Evolutionary conservation across 92 coral and sea anemone species (phyloP).

Genomic region (Virgularia gustaviana): DNA sequence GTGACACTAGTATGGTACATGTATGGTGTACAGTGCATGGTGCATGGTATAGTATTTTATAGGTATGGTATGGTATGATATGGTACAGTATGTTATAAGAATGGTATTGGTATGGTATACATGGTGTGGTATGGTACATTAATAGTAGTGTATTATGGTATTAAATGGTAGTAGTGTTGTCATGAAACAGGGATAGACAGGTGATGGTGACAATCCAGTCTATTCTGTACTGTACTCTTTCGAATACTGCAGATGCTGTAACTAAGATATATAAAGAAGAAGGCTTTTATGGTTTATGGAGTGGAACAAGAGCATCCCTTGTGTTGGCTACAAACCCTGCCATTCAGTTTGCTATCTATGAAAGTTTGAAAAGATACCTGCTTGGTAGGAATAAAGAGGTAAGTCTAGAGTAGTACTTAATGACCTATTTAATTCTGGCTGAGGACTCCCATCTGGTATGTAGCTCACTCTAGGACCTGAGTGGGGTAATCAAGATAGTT

Average conservation of each 20-base stretch:
- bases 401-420: not conserved
- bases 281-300: slow-evolving; percentile 78
- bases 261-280: slow-evolving; percentile 66
- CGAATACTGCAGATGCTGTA: slow-evolving; percentile 58
- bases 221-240: not conserved
- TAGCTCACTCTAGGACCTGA: slow-evolving; percentile 50
- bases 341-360: slow-evolving; percentile 88
- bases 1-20: not conserved
- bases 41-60: no score
- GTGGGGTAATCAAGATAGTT: no score
- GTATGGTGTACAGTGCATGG: no score
- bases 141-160: no score
- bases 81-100: no score
- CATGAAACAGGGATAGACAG: not conserved
- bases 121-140: no score
- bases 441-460: not conserved
- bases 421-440: no score
- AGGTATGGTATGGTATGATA: no score
- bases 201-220: not conserved
- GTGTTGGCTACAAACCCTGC: slow-evolving; percentile 95
- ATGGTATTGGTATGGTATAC: no score
- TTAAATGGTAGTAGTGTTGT: not conserved
- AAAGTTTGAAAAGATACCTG: slow-evolving; percentile 71
- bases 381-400: slow-evolving; percentile 58
- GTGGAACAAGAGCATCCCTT: slow-evolving; percentile 91